These are phyloP conservation scores for Leptobrachium leishanense DNA, from an alignment of 2,113 vertebrate genomes.

Conservation along the genomic window DNA sequence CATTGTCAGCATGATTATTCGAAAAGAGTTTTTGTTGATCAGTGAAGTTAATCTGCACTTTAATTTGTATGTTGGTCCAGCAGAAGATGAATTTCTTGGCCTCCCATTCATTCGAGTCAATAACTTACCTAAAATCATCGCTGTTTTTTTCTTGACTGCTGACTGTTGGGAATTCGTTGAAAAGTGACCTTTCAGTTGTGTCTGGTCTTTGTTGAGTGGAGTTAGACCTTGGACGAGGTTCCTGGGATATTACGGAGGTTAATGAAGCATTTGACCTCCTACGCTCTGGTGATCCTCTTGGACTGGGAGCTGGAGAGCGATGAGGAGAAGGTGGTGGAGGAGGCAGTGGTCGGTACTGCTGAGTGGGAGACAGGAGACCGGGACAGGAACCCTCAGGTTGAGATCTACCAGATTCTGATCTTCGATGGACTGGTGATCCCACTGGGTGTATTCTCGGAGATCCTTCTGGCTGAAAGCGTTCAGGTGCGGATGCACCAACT, in stretches of 20 bases:
- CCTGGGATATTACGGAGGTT: slow-evolving; percentile 21
- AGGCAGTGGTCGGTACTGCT: slow-evolving; percentile 21
- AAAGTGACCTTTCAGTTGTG: slow-evolving; percentile 11
- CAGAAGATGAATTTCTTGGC: too few relatives aligned
- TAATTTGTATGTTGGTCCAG: too few relatives aligned
- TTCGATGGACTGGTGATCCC: slow-evolving; percentile 29
- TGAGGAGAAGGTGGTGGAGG: slow-evolving; percentile 23
- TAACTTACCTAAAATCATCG: slow-evolving; percentile 35
- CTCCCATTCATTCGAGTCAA: background rate
- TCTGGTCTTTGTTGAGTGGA: slow-evolving; percentile 53
- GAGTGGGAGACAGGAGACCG: slow-evolving; percentile 40
- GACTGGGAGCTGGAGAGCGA: slow-evolving; percentile 3
- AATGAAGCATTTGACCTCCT: slow-evolving; percentile 1
- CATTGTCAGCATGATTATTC: too few relatives aligned
- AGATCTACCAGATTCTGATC: slow-evolving; percentile 38
- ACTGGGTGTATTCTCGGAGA: slow-evolving; percentile 3
- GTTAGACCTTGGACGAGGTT: slow-evolving; percentile 53
- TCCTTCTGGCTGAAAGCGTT: slow-evolving; percentile 36
- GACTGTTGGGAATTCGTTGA: background rate
- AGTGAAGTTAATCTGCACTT: too few relatives aligned
- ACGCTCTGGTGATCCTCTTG: slow-evolving; percentile 21
- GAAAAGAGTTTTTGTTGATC: too few relatives aligned
- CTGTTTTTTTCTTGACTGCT: background rate
- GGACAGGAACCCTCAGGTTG: slow-evolving; percentile 51
- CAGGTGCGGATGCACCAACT: slow-evolving; percentile 47